Conservation (phyloP, 30 jellyfish, hydroid and myxozoan species). For the Aurelia aurita complex sp. Pacific region DNA sequence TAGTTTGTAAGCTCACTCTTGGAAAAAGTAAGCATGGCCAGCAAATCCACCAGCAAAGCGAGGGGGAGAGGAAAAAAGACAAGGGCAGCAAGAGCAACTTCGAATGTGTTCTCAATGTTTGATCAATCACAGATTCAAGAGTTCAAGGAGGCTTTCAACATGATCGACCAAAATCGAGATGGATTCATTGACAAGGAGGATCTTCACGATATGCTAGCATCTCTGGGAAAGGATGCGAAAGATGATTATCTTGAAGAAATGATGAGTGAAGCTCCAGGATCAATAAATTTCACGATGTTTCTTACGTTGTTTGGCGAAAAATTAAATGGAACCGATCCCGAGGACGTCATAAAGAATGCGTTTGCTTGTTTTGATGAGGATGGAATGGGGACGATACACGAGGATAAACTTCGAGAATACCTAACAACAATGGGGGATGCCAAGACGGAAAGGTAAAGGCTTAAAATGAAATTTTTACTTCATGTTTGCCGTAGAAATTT, state of each 20-base stretch:
- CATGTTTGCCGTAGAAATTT: too few species aligned
- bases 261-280: conserved; percentile 99
- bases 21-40: conserved; percentile 46
- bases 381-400: conserved; percentile 85
- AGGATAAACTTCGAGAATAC: conserved; percentile 89
- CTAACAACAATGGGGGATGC: conserved; percentile 98
- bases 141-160: conserved; percentile 99
- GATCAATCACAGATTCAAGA: conserved; percentile 99
- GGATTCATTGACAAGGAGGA: conserved; percentile 99
- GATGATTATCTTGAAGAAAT: conserved; percentile 92
- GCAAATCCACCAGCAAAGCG: conserved; percentile 93
- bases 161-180: conserved; percentile 99
- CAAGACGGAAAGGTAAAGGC: too few species aligned
- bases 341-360: conserved; percentile 98
- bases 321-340: conserved; percentile 99
- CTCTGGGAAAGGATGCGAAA: conserved; percentile 96
- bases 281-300: conserved; percentile 98
- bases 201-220: conserved; percentile 96
- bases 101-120: conserved; percentile 99
- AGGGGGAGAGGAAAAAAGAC: conserved; percentile 84
- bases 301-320: conserved; percentile 97
- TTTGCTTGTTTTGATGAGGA: conserved; percentile 98
- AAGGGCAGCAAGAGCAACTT: conserved; percentile 99
- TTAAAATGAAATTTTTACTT: too few species aligned
- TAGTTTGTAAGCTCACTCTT: too few species aligned